Percentiles rank a stretch among this genome's conserved stretches.
Evolutionary conservation across 1,140 invertebrate genomes (phyloP).

Genomic region (Eueides isabella): DNA sequence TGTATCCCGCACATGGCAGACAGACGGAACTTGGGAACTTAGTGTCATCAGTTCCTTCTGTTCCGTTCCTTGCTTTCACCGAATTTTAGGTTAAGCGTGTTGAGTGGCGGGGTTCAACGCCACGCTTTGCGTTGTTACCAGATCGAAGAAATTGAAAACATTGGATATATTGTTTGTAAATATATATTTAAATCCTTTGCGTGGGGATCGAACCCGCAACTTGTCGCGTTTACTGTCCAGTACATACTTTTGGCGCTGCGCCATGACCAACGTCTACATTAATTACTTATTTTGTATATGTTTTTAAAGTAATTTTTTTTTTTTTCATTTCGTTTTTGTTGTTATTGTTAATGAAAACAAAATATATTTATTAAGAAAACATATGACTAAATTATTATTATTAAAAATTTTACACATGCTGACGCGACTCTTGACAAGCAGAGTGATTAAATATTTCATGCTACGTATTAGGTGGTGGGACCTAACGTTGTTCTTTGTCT

Average conservation of each 20-base stretch:
- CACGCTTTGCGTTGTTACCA: background rate
- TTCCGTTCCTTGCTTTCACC: too few species aligned
- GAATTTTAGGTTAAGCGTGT: too few species aligned
- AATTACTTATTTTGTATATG: too few species aligned
- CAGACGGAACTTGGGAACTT: too few species aligned
- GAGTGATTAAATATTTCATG: slow-evolving; percentile 7
- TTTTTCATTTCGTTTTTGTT: too few species aligned
- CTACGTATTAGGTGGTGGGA: background rate
- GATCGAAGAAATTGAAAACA: background rate
- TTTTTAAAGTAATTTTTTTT: too few species aligned
- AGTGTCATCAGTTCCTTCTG: too few species aligned
- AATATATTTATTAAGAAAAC: too few species aligned
- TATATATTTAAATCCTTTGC: background rate
- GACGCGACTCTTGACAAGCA: background rate
- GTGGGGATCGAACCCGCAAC: background rate
- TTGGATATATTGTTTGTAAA: too few species aligned
- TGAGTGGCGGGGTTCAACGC: too few species aligned
- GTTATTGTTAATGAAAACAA: too few species aligned
- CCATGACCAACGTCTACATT: background rate
- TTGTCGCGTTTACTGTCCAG: background rate
- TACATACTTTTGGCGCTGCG: background rate
- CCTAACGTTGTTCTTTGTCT: slow-evolving; percentile 10
- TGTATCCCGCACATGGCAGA: too few species aligned
- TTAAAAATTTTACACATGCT: background rate
- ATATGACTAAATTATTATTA: background rate